Evolutionary conservation across 1,140 invertebrate species (phyloP), one percentile per base, ranked within the genome.

Genomic region (Rhagoletis pomonella): DNA sequence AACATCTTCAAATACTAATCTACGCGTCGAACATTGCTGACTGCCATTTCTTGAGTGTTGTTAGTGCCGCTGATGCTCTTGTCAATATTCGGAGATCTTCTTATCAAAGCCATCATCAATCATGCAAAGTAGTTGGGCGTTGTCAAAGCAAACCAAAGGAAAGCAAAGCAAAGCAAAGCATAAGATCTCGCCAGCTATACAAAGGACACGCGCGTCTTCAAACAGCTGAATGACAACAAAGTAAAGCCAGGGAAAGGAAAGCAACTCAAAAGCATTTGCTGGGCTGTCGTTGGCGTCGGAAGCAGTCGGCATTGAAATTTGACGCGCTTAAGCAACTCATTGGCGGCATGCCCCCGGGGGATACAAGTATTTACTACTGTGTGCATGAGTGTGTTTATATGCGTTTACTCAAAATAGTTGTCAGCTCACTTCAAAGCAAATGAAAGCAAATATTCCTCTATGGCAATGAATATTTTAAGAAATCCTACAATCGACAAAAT

Each of bases 81-180:
- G 47, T 81, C 73, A 81, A 81, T 81, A 81, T 81, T 81, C 73
- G 50, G 47, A 55, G 47, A 81, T 81, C 47, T 81, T 81, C 73
- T 81, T 81, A 81, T 81, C 73, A 81, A 47, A 81, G 73, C 73
- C 73, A 81, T 81, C 73, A 81, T 81, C 73, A 81, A 81, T 81
- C 73, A 81, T 81, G 73, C 73, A 81, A 81, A 81, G 73, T 55
- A 81, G 73, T 81, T 55, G 73, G 73, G 73, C 50, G n/a, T 81
- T 81, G 73, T 81, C 73, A 55, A 81, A 81, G 73, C 17, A n/a
- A 29, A 6, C 1, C 44, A 73, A 73, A n/a, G 69, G 3, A 42
- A 73, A 73, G 39, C 29, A 7, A 81, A 55, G 47, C n/a, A 81
- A 81, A 81, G n/a, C 47, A 47, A 12, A 29, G 6, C 17, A 65